A percentile compares a stretch with the other conserved stretches of the same genome.
Evolutionary conservation across 2,888 invertebrate genomes (phyloP).

Genomic region (Vannuccia rotundouncinata): DNA sequence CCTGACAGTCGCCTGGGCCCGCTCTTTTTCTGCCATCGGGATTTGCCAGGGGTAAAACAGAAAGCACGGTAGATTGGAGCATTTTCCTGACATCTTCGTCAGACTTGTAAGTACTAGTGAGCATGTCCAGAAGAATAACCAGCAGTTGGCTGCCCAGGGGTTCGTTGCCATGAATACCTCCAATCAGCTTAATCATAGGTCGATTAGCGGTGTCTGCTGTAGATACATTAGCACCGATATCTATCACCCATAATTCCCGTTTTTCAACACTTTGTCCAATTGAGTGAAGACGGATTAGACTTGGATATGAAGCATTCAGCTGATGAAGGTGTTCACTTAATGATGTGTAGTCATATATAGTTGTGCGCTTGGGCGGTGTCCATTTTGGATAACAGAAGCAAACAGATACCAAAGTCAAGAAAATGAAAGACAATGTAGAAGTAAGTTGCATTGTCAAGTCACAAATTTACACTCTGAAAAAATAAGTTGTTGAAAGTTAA

Average conservation of each 20-base stretch:
- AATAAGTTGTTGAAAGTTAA: too few relatives aligned
- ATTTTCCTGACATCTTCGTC: background rate
- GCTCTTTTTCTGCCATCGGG: background rate
- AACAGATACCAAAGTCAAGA: too few relatives aligned
- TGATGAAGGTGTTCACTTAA: too few relatives aligned
- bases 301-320: background rate
- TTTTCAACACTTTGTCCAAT: slow-evolving; percentile 21
- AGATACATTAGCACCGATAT: background rate
- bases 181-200: slow-evolving; percentile 1
- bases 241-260: background rate
- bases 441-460: too few relatives aligned
- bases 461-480: too few relatives aligned
- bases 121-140: background rate
- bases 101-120: background rate
- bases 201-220: background rate
- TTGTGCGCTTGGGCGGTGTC: too few relatives aligned
- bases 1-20: background rate
- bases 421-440: too few relatives aligned
- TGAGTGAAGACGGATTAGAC: background rate
- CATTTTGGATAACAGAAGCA: too few relatives aligned
- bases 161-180: slow-evolving; percentile 7
- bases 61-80: background rate
- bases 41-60: background rate
- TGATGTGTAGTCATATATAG: too few relatives aligned
- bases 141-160: slow-evolving; percentile 6